phyloP scores from a whole-genome alignment of 2,888 invertebrate genomes.

The Sesia apiformis region DNA sequence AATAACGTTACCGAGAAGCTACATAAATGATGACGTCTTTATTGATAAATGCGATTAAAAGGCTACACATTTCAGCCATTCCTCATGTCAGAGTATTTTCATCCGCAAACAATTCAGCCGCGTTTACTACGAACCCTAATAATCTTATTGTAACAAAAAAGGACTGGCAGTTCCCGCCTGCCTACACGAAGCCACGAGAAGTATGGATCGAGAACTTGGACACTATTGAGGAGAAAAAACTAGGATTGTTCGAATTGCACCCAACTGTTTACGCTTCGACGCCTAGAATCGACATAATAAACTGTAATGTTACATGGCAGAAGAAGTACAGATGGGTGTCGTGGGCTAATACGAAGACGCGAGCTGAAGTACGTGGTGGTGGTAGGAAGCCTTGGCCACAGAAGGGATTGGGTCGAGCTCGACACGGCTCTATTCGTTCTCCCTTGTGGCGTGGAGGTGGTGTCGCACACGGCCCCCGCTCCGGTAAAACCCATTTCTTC shows the following conservation, averaged over 20 bases:
- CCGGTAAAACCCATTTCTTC: constrained; percentile 92
- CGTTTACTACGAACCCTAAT: constrained; percentile 15
- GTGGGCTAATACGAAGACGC: constrained; percentile 83
- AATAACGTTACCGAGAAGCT: not conserved
- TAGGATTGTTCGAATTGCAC: constrained; percentile 92
- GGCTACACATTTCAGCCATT: constrained; percentile 35
- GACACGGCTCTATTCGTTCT: constrained; percentile 94
- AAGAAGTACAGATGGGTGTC: constrained; percentile 85
- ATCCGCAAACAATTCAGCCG: constrained; percentile 20
- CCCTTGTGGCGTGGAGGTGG: constrained; percentile 92
- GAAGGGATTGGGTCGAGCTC: constrained; percentile 91
- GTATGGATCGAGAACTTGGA: constrained; percentile 92
- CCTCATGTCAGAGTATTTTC: constrained; percentile 40
- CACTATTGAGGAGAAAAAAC: constrained; percentile 81
- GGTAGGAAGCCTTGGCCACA: constrained; percentile 98
- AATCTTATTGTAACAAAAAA: constrained; percentile 45
- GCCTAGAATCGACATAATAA: constrained; percentile 91
- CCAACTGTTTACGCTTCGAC: constrained; percentile 88
- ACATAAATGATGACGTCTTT: constrained; percentile 34
- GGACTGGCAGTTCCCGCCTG: constrained; percentile 64
- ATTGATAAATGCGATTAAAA: constrained; percentile 50
- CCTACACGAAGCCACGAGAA: constrained; percentile 79
- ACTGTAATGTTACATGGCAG: constrained; percentile 92
- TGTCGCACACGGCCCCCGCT: constrained; percentile 90
- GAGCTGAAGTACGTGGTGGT: constrained; percentile 91